Evolutionary conservation across 2,888 invertebrate genomes (phyloP).

Genomic region (Scrobipalpa atriplicella): DNA sequence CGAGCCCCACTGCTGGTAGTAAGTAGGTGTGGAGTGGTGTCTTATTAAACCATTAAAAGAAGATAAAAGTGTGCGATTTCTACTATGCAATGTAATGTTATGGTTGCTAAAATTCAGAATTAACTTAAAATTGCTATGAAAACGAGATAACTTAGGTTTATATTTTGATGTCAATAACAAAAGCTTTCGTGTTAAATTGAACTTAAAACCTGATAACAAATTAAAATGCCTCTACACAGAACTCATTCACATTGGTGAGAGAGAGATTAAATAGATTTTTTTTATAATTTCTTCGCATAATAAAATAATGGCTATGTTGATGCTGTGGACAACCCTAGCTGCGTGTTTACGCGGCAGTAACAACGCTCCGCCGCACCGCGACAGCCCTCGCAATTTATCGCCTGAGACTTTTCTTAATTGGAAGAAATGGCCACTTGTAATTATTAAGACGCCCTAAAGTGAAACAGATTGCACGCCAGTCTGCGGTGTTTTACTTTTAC

Average conservation of each 20-base stretch:
- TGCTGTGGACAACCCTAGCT: conserved; percentile 65
- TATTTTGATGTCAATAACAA: conserved; percentile 15
- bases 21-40: conserved; percentile 59
- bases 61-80: conserved; percentile 48
- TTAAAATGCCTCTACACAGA: no score
- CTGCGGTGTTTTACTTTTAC: conserved; percentile 61
- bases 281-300: conserved; percentile 33
- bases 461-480: conserved; percentile 80
- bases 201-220: no score
- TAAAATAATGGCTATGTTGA: conserved; percentile 9
- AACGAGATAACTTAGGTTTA: no score
- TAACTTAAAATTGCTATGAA: no score
- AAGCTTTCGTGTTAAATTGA: neutral
- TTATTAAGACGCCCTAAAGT: conserved; percentile 82
- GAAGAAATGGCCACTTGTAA: conserved; percentile 83
- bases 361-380: conserved; percentile 61
- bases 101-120: no score
- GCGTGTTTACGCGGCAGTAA: conserved; percentile 72
- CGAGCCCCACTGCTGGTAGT: conserved; percentile 65
- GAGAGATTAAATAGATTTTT: conserved; percentile 38
- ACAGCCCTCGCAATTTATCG: conserved; percentile 80
- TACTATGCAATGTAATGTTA: neutral
- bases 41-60: conserved; percentile 68
- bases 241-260: no score
- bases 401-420: conserved; percentile 81